phyloP scores from a whole-genome alignment of 2,888 invertebrate genomes.

The Amblyteles armatorius region DNA sequence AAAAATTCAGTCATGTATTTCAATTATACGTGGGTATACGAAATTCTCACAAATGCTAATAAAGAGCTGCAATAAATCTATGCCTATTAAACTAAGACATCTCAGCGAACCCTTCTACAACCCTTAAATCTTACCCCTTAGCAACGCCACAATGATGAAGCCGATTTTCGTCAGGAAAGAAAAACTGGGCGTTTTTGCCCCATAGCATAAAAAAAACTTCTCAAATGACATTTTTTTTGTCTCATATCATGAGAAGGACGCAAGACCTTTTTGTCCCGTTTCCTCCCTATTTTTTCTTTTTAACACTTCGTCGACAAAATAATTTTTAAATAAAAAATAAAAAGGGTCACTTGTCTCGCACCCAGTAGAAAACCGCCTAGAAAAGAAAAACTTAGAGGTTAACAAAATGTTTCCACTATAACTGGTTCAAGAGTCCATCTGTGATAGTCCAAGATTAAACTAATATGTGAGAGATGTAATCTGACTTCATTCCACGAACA shows the following conservation, averaged over 20 bases:
- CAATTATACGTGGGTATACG: background rate
- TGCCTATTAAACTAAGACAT: background rate
- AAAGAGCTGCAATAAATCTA: background rate
- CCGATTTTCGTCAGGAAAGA: background rate
- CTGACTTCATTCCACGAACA: slow-evolving; percentile 15
- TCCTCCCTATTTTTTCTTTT: background rate
- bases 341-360: too few species aligned
- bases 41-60: background rate
- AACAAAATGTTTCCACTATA: background rate
- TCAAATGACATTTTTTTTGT: background rate
- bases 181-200: background rate
- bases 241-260: background rate
- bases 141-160: background rate
- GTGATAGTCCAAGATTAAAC: background rate
- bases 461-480: background rate
- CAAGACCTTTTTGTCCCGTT: background rate
- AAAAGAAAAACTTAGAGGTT: too few species aligned
- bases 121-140: background rate
- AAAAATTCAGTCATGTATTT: background rate
- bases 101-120: background rate
- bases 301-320: background rate
- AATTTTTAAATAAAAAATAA: background rate
- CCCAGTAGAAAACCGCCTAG: too few species aligned
- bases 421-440: background rate
- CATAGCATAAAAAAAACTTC: background rate